Percentiles rank a stretch among this genome's conserved stretches.
Conservation (phyloP, 92 coral and sea anemone genomes). For the Porites cylindrica region DNA sequence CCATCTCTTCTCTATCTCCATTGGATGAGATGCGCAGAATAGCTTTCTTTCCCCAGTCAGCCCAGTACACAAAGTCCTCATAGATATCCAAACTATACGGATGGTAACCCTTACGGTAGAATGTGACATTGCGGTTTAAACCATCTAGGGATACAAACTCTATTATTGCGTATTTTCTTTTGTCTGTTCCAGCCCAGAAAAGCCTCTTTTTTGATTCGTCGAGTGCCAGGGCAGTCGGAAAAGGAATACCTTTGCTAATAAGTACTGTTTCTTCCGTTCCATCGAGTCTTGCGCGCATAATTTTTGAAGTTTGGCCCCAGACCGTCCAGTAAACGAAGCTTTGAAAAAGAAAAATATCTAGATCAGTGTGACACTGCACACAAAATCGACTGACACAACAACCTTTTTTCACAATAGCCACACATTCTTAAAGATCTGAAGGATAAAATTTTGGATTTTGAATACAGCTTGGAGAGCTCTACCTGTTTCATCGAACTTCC, state of each 20-base stretch:
- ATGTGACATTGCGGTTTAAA: background rate
- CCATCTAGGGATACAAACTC: slow-evolving; percentile 22
- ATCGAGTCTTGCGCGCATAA: slow-evolving; percentile 74
- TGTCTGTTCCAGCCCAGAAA: slow-evolving; percentile 67
- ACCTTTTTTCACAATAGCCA: too few relatives aligned
- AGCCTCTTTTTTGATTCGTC: slow-evolving; percentile 57
- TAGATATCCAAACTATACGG: slow-evolving; percentile 3
- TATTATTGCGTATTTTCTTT: slow-evolving; percentile 6
- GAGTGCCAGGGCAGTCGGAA: slow-evolving; percentile 82
- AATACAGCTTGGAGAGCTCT: too few relatives aligned
- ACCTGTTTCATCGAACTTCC: too few relatives aligned
- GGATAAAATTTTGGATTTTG: too few relatives aligned
- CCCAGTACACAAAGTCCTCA: slow-evolving; percentile 23
- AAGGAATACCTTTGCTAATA: slow-evolving; percentile 56
- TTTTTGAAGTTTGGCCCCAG: slow-evolving; percentile 82
- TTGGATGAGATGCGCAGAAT: background rate
- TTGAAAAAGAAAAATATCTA: background rate
- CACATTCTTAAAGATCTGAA: too few relatives aligned
- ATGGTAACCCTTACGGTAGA: slow-evolving; percentile 9
- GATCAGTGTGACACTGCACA: too few relatives aligned
- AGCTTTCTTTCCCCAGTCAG: slow-evolving; percentile 17
- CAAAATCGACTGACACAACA: too few relatives aligned
- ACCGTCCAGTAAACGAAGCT: slow-evolving; percentile 79
- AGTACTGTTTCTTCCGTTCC: slow-evolving; percentile 65
- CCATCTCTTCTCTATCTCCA: background rate